Base-by-base conservation (phyloP, 2,797 vertebrate species). In the Apodemus agrarius region DNA sequence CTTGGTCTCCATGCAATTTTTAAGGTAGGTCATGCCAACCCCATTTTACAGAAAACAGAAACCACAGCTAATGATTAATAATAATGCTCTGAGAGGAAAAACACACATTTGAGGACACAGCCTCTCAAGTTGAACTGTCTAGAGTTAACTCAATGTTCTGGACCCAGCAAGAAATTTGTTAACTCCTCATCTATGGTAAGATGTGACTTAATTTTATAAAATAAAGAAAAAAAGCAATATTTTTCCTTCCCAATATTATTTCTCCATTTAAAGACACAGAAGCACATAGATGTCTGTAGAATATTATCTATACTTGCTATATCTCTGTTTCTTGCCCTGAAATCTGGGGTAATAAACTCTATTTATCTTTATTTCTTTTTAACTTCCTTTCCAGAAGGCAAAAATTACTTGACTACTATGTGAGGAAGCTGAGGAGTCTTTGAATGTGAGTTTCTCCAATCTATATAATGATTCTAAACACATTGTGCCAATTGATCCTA, bases 331-430 rank as follows among this genome's bases (percentile, higher is more conserved):
- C n/a, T 91, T 86, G 65, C 29, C 90, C 78, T 91, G 29, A 91
- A 96, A 96, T 74, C 11, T 17, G 21, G 22, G 9, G 1, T 72
- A 86, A 79, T 72, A 76, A 91, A 24, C 10, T 40, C 63, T 79
- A 57, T 83, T 85, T 57, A 43, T 76, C 72, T 94, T 93, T 81
- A 93, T 94, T 93, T 31, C 10, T 79, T 94, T 91, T 93, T n/a
- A 84, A 74, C 21, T 63, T 95, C 84, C 43, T 88, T 90, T 90
- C 65, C 37, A 86, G 46, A 85, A 96, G 14, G 57, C n/a, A 95
- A 92, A 37, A 8, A 59, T 72, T 61, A 26, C 24, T 89, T 87
- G 75, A n/a, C n/a, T 21, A 76, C 11, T 83, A 9, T 37, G 86
- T 16, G 34, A 63, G 31, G 91, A 91, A 82, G 52, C 37, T 67